Evolutionary conservation across 2,888 invertebrate species (phyloP), one percentile per base, ranked within the genome.

Genomic region (Cylindroiulus punctatus): DNA sequence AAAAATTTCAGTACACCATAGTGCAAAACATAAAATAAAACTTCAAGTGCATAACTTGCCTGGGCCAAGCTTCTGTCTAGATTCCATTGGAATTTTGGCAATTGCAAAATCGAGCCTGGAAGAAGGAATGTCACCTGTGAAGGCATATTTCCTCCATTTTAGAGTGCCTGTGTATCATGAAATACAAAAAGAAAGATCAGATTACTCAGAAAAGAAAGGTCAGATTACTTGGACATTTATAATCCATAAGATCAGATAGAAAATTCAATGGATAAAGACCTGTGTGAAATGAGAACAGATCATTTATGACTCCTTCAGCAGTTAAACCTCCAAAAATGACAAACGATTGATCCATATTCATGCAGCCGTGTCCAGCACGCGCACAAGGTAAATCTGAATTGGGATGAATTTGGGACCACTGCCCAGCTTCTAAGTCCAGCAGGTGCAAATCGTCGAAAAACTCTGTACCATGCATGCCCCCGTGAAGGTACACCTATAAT

Each of bases 311-410:
- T 81, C 82, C 86, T 22, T 40, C n/a, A 1, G 14, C n/a, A 30
- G 65, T 86, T 42, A 86, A 76, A 5, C 86, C 86, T 81, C 86
- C 86, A 82, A 86, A 86, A 40, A 86, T 40, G 1, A 81, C 8
- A 19, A 86, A 76, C 5, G 30, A 44, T 36, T 81, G 19, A n/a
- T 82, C 81, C 19, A 42, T 22, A 26, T 19, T 40, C n/a, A 82
- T 10, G 12, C 86, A 42, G 32, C 86, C 86, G 30, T 86, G 86
- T 7, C 76, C 82, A 42, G 86, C 82, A 22, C 82, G 36, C n/a
- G 81, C 86, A 26, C 22, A 10, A 8, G 81, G 82, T 26, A 36
- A 36, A 81, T 19, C 2, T 26, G 81, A 36, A 19, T 40, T 14
- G 1, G n/a, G 26, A 12, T 82, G 30, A 3, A 81, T 14, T 36